Percentiles rank a stretch among this genome's conserved stretches.
Conservation (phyloP, 2,797 vertebrate species). For the Benthosema pterotum region DNA sequence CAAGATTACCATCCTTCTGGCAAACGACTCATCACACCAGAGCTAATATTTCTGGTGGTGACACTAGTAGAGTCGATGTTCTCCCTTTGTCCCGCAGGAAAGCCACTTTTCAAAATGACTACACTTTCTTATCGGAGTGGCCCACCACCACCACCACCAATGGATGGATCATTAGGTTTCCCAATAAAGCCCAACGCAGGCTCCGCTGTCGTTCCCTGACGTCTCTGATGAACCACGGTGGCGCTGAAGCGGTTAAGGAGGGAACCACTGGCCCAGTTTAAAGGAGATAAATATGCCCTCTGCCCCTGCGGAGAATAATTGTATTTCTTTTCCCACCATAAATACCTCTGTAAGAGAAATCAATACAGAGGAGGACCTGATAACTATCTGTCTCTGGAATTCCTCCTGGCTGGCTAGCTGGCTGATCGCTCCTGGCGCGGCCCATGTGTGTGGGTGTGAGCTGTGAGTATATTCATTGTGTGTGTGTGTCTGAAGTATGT, state of each 20-base stretch:
- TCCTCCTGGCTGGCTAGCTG: neutral
- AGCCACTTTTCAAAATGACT: slow-evolving; percentile 12
- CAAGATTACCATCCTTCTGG: neutral
- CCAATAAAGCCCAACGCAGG: slow-evolving; percentile 6
- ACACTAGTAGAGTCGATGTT: neutral
- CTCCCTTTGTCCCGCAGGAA: neutral
- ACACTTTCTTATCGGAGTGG: slow-evolving; percentile 7
- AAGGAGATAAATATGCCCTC: slow-evolving; percentile 39
- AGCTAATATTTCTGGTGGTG: neutral
- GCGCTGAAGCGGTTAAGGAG: slow-evolving; percentile 35
- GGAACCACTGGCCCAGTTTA: slow-evolving; percentile 23
- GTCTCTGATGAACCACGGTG: neutral
- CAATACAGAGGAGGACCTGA: slow-evolving; percentile 31
- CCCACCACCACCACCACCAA: neutral
- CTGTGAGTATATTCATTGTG: neutral
- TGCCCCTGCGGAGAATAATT: slow-evolving; percentile 40
- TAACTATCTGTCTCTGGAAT: slow-evolving; percentile 30
- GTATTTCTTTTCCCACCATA: slow-evolving; percentile 38
- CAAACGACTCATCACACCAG: neutral
- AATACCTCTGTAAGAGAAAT: slow-evolving; percentile 50
- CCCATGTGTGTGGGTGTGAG: slow-evolving; percentile 16
- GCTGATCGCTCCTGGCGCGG: slow-evolving; percentile 12
- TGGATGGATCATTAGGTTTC: slow-evolving; percentile 31
- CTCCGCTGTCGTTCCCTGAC: slow-evolving; percentile 13
- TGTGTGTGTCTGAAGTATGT: slow-evolving; percentile 3